Evolutionary conservation across 2,113 vertebrate species (phyloP).

Genomic region (Plectropomus leopardus): DNA sequence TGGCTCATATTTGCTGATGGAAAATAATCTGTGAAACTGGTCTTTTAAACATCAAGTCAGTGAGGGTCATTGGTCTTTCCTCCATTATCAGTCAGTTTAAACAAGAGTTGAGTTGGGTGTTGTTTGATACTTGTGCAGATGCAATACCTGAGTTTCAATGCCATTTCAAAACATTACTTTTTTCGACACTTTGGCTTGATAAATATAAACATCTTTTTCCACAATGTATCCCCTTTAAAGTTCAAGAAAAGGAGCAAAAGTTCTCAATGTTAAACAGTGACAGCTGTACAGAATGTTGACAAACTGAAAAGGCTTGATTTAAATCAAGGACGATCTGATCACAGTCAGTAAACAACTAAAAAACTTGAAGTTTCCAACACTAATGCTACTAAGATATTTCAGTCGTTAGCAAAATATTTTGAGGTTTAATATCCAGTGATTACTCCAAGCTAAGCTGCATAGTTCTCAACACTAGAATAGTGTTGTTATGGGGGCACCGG

Average conservation of each 20-base stretch:
- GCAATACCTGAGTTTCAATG: not conserved
- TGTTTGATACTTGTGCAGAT: not conserved
- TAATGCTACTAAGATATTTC: not conserved
- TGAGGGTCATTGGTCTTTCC: not conserved
- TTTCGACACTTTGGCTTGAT: too few relatives aligned
- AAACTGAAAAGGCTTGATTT: not conserved
- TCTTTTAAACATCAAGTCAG: not conserved
- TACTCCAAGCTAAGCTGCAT: slow-evolving; percentile 13
- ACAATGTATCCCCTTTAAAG: not conserved
- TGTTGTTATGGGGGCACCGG: not conserved
- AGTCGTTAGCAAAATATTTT: not conserved
- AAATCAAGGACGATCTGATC: not conserved
- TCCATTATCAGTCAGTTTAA: not conserved
- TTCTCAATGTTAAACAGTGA: not conserved
- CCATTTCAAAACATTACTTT: not conserved
- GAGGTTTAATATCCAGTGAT: slow-evolving; percentile 6
- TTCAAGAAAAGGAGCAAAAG: not conserved
- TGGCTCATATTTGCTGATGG: not conserved
- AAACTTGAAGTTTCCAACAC: not conserved
- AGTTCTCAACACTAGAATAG: not conserved
- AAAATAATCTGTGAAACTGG: slow-evolving; percentile 18
- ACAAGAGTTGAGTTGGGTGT: not conserved
- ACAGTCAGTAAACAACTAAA: not conserved
- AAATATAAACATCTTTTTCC: not conserved
- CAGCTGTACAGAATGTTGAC: not conserved